Conservation (phyloP, 2,797 vertebrate species). For the Neosalanx taihuensis region DNA sequence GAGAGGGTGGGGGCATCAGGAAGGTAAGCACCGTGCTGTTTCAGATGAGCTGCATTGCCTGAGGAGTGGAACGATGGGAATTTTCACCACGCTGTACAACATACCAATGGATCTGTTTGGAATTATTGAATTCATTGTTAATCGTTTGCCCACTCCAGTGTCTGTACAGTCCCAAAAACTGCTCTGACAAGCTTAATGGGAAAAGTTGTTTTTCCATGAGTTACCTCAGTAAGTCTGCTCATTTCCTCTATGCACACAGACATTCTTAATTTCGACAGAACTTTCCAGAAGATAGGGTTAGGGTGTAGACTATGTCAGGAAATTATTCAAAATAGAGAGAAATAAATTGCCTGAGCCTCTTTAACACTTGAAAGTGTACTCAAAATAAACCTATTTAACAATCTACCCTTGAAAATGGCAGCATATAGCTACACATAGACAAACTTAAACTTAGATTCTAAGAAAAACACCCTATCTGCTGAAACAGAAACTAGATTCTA, state of each 20-base stretch:
- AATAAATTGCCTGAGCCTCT: background rate
- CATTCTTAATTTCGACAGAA: background rate
- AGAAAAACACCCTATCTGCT: slow-evolving; percentile 27
- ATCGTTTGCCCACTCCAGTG: too few relatives aligned
- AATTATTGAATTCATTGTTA: too few relatives aligned
- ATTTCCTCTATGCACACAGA: background rate
- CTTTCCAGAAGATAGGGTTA: too few relatives aligned
- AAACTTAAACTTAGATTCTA: background rate
- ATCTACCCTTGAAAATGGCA: background rate
- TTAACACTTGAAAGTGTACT: background rate
- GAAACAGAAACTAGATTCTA: slow-evolving; percentile 44
- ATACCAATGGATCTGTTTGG: too few relatives aligned
- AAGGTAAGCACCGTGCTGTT: background rate
- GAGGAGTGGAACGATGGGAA: too few relatives aligned
- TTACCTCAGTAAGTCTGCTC: background rate
- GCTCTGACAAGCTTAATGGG: slow-evolving; percentile 17
- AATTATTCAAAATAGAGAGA: background rate
- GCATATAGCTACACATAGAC: background rate
- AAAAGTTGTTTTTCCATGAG: slow-evolving; percentile 18
- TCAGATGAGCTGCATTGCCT: background rate
- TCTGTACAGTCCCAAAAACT: background rate
- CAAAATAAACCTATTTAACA: background rate
- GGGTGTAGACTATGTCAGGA: too few relatives aligned
- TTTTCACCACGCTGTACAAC: too few relatives aligned
- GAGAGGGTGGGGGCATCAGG: background rate